Conservation (phyloP, 2,797 vertebrate genomes). For the Thunnus albacares region DNA sequence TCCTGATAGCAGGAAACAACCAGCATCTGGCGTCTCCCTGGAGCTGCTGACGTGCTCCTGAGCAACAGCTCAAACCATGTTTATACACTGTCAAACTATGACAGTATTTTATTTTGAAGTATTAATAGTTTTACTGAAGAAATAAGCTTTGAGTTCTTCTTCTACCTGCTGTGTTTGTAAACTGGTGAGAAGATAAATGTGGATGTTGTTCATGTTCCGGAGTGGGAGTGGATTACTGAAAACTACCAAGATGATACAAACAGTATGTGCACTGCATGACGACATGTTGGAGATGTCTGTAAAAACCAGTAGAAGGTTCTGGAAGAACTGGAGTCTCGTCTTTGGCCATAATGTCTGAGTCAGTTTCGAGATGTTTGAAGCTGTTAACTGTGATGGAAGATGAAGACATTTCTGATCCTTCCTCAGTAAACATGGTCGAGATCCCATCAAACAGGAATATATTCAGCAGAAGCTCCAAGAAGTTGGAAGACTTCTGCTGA, state of each 20-base stretch:
- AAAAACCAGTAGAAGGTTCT: conserved; percentile 1
- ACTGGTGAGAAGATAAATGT: conserved; percentile 16
- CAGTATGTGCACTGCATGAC: not conserved
- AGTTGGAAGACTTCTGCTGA: not conserved
- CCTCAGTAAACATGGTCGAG: not conserved
- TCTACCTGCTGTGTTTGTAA: conserved; percentile 14
- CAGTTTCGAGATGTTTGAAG: not conserved
- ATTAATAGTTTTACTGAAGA: too few species aligned
- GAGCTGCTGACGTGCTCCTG: too few species aligned
- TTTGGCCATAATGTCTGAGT: not conserved
- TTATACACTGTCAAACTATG: too few species aligned
- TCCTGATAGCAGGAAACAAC: too few species aligned
- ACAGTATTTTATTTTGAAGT: too few species aligned
- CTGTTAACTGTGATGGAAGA: not conserved
- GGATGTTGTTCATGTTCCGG: conserved; percentile 32
- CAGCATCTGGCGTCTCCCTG: too few species aligned
- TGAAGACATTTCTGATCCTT: not conserved
- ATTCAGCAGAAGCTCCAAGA: not conserved
- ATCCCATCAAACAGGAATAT: not conserved
- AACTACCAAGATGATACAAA: conserved; percentile 33
- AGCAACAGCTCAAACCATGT: too few species aligned
- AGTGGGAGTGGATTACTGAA: conserved; percentile 39
- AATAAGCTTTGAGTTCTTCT: too few species aligned
- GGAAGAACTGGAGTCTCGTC: not conserved
- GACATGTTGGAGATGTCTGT: conserved; percentile 24